These are phyloP conservation scores for Galerucella calmariensis DNA, from an alignment of 2,888 invertebrate species.

Conservation along the genomic window DNA sequence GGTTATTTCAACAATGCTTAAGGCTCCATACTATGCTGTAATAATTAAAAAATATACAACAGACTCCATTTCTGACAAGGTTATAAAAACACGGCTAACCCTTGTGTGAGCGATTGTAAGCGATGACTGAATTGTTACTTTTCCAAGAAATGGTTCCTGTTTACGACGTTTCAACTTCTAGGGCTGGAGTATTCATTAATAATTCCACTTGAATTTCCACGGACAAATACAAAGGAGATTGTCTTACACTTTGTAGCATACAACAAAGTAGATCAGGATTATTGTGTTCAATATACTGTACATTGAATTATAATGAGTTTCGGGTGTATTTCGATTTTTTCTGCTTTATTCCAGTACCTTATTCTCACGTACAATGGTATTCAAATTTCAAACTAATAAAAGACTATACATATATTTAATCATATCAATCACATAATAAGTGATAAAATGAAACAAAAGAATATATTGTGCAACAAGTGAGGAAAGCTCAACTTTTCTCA, in stretches of 20 bases:
- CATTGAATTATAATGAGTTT: no score
- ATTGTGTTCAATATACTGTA: neutral
- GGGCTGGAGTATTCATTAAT: slow-evolving; percentile 9
- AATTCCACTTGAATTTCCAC: slow-evolving; percentile 14
- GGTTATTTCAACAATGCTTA: no score
- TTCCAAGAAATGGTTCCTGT: slow-evolving; percentile 8
- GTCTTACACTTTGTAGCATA: neutral
- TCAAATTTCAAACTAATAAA: no score
- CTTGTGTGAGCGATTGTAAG: neutral
- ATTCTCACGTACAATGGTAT: no score
- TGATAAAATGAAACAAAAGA: no score
- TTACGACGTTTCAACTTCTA: slow-evolving; percentile 8
- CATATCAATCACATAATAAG: no score
- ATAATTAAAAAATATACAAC: neutral
- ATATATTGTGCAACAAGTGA: no score
- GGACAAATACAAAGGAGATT: neutral
- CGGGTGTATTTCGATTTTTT: no score
- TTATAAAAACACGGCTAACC: neutral
- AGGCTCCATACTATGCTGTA: no score
- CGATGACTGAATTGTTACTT: slow-evolving; percentile 6
- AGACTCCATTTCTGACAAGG: neutral
- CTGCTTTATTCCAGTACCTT: no score
- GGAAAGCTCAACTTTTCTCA: no score
- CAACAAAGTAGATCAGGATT: neutral
- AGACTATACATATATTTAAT: no score